phyloP scores from a whole-genome alignment of 2,888 invertebrate species.

The Pelosia muscerda region DNA sequence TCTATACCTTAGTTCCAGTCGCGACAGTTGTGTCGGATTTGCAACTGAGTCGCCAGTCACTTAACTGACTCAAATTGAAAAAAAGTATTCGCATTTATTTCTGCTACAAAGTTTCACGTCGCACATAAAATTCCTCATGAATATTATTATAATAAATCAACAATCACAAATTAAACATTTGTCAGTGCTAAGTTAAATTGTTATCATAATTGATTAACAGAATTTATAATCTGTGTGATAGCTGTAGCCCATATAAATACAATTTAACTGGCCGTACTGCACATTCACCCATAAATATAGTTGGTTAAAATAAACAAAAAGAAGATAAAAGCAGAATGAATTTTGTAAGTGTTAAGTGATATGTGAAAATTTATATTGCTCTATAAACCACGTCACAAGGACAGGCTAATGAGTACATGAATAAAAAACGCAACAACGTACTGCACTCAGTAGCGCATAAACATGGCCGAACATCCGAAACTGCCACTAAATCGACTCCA shows the following conservation, averaged over 20 bases:
- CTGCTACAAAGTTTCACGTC: no score
- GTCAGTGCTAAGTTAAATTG: neutral
- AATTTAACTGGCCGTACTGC: constrained; percentile 22
- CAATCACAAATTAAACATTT: neutral
- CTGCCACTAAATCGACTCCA: constrained; percentile 76
- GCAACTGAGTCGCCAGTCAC: no score
- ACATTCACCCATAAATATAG: constrained; percentile 28
- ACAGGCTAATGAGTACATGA: constrained; percentile 27
- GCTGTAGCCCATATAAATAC: neutral
- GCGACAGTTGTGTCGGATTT: no score
- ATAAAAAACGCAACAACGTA: constrained; percentile 42
- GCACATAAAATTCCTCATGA: neutral
- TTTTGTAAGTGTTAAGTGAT: constrained; percentile 60
- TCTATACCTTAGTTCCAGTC: no score
- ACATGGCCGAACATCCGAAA: constrained; percentile 62
- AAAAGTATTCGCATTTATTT: no score
- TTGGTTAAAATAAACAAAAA: constrained; percentile 40
- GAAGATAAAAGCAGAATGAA: constrained; percentile 37
- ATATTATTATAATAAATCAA: neutral
- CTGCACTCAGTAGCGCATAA: constrained; percentile 59
- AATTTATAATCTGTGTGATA: neutral
- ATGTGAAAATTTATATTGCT: constrained; percentile 67
- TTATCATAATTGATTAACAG: neutral
- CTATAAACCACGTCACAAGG: constrained; percentile 48
- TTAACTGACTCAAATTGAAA: no score